A percentile compares a stretch with the other conserved stretches of the same genome.
These are phyloP conservation scores for Platycercus adscitus DNA, from an alignment of 2,113 vertebrate species.

Conservation along the genomic window DNA sequence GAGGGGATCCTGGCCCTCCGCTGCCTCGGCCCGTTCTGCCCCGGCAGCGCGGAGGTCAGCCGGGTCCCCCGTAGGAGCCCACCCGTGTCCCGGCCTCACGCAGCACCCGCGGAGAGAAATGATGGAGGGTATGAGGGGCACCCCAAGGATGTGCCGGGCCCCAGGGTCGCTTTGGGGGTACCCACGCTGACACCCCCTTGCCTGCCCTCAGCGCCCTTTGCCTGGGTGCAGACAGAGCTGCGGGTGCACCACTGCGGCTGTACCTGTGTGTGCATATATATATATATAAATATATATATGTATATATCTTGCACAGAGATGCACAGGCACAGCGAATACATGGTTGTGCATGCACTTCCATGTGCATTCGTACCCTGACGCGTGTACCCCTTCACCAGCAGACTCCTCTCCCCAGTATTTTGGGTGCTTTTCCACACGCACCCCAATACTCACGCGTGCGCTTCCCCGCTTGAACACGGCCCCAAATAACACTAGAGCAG, in stretches of 20 bases:
- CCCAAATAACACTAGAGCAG: neutral
- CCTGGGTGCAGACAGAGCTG: neutral
- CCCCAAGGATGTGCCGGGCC: rapidly evolving
- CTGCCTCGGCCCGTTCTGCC: neutral
- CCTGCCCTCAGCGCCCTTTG: neutral
- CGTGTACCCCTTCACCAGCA: rapidly evolving
- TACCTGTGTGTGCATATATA: rapidly evolving
- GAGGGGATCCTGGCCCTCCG: neutral
- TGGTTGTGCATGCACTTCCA: rapidly evolving
- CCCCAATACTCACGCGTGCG: rapidly evolving
- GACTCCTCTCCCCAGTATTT: rapidly evolving
- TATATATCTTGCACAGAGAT: rapidly evolving
- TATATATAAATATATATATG: rapidly evolving
- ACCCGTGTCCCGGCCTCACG: neutral
- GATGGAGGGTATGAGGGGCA: no score
- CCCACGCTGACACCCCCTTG: neutral
- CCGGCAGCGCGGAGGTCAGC: rapidly evolving
- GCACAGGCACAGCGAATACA: rapidly evolving
- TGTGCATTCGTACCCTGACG: rapidly evolving
- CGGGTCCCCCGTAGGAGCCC: neutral
- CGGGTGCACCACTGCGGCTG: rapidly evolving
- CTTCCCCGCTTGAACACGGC: rapidly evolving
- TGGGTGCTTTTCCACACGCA: neutral
- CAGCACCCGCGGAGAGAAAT: rapidly evolving
- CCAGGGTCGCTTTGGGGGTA: rapidly evolving